A percentile compares a stretch with the other conserved stretches of the same genome.
These are phyloP conservation scores for Sceliomorpha sp. DNA, from an alignment of 2,888 invertebrate species.

Conservation along the genomic window DNA sequence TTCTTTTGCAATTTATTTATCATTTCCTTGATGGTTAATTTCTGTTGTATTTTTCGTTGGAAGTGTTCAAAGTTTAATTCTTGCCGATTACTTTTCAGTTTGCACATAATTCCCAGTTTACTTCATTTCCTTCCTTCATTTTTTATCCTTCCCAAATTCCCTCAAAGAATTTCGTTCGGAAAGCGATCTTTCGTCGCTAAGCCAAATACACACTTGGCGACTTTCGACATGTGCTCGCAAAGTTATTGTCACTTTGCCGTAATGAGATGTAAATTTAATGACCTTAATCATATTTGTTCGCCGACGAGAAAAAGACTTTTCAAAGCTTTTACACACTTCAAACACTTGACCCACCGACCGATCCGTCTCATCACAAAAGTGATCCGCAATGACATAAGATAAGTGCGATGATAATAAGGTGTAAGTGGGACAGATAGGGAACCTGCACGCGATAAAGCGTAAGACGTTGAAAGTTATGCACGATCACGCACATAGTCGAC, in stretches of 20 bases:
- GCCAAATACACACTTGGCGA: no score
- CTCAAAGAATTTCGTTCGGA: no score
- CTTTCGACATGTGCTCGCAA: no score
- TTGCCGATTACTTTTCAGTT: no score
- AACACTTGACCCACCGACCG: slow-evolving; percentile 44
- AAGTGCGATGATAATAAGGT: slow-evolving; percentile 69
- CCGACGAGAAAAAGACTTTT: slow-evolving; percentile 11
- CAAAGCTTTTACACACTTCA: slow-evolving; percentile 39
- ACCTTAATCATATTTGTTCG: slow-evolving; percentile 9
- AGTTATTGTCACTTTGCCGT: not conserved
- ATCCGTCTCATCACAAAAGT: slow-evolving; percentile 48
- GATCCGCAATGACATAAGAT: slow-evolving; percentile 57
- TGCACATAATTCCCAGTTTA: no score
- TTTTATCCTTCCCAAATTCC: no score
- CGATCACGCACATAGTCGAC: slow-evolving; percentile 71
- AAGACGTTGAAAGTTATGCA: slow-evolving; percentile 75
- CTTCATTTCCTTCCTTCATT: no score
- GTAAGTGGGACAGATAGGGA: slow-evolving; percentile 78
- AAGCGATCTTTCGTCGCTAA: no score
- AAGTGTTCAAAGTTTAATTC: no score
- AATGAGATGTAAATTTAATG: slow-evolving; percentile 13
- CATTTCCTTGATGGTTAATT: slow-evolving; percentile 1
- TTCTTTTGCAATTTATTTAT: slow-evolving; percentile 16
- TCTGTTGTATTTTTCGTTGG: no score
- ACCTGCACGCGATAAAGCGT: slow-evolving; percentile 73